Evolutionary conservation across 2,113 vertebrate species (phyloP), one percentile per base, ranked within the genome.

Genomic region (Epinephelus lanceolatus): DNA sequence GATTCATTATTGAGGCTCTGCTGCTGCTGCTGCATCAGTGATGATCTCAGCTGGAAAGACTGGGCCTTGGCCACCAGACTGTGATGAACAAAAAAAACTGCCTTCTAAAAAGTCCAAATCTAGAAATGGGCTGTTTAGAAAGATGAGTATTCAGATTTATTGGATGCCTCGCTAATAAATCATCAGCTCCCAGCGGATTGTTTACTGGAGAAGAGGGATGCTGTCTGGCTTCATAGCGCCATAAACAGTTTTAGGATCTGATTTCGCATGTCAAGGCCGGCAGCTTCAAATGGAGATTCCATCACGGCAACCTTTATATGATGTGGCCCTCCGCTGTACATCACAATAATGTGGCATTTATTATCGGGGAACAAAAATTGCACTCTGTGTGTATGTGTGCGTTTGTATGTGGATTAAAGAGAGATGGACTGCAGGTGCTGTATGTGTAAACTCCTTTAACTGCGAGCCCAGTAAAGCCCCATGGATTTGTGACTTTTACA

Each of bases 341-440:
- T 93, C 92, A 94, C 83, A 71, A 62, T 86, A 87, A 90, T 89
- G 89, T 92, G 83, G 68, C 90, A 82, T 93, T 91, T 93, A 90
- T 90, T 82, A 85, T 84, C 51, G 3, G 8, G 55, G 33, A 4
- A 74, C 66, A 7, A 49, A 87, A 86, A 86, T 81, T 47, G 68
- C 63, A 25, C 11, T n/a, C 0, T 49, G 19, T 55, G 59, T 75
- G 37, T 86, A n/a, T 66, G 40, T 73, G 67, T 74, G 30, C 61
- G 42, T 62, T 25, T 76, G 57, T 69, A 51, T 30, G 71, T 56
- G 61, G 76, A 1, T 57, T 40, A 63, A 55, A 60, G 27, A 30
- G 62, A 65, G 45, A 66, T 0, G 1, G 8, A 27, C 73, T 72
- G 42, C n/a, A 70, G 71, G 17, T 62, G 52, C 25, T 66, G 15